Percentiles rank a stretch among this genome's conserved stretches.
Conservation (phyloP, 2,888 invertebrate species). For the Nymphalis urticae region DNA sequence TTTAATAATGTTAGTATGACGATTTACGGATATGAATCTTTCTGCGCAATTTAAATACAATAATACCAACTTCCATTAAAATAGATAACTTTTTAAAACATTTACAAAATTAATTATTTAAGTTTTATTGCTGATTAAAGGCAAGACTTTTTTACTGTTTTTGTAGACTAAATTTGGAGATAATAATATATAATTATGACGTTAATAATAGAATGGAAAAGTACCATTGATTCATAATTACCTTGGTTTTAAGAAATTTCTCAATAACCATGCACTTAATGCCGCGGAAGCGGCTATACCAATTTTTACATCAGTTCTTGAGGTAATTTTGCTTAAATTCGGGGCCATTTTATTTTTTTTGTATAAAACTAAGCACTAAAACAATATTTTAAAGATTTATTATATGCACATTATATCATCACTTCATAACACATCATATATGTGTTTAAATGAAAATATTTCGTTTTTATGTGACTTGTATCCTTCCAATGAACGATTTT, state of each 20-base stretch:
- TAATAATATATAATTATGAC: not conserved
- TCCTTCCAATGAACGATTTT: not conserved
- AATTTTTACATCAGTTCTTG: constrained; percentile 83
- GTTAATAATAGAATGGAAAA: constrained; percentile 19
- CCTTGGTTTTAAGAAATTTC: constrained; percentile 79
- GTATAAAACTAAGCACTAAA: constrained; percentile 15
- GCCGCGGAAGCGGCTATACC: constrained; percentile 85
- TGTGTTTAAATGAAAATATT: not conserved
- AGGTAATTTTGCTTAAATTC: constrained; percentile 87
- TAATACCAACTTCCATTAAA: too few relatives aligned
- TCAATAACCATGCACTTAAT: constrained; percentile 81
- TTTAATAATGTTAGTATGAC: too few relatives aligned
- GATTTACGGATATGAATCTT: too few relatives aligned
- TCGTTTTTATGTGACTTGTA: not conserved
- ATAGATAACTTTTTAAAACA: too few relatives aligned
- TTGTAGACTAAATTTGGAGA: too few relatives aligned
- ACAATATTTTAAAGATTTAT: constrained; percentile 7
- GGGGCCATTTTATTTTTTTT: constrained; percentile 83
- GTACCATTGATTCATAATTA: constrained; percentile 43
- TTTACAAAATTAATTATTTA: too few relatives aligned
- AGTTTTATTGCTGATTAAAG: too few relatives aligned
- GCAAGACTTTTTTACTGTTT: too few relatives aligned
- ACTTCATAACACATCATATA: constrained; percentile 9
- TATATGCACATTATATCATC: constrained; percentile 23
- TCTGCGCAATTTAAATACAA: too few relatives aligned